Base-by-base conservation (phyloP, 2,888 invertebrate genomes). In the Drosophila yooni region DNA sequence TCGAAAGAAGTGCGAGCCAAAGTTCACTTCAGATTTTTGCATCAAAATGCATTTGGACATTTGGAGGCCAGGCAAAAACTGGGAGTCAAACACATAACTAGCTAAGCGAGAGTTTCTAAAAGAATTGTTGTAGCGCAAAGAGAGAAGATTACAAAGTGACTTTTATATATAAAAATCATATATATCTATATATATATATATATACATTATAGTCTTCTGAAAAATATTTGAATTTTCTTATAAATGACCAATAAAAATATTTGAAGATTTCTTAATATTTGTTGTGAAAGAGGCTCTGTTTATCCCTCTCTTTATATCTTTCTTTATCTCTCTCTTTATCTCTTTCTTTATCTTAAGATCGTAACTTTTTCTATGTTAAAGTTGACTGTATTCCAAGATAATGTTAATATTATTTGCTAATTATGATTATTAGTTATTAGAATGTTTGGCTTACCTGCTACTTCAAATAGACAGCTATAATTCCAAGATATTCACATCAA, bases 11-110 rank as follows among this genome's bases (percentile, higher is more conserved):
- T 82, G 80, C 65, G 71, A 62, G 58, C 56, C 65, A 70, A 76
- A 76, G 70, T 88, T 78, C 81, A 63, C 71, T 78, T 74, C 74
- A 77, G 76, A 38, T 82, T 88, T 46, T 89, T 87, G 90, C 90
- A 88, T 90, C 87, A 80, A 90, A 86, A 81, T 88, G 90, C 90
- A 88, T 83, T 88, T 90, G 76, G 50, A 67, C 74, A 74, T 40
- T 43, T 43, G 18, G 27, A 36, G 61, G 67, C 56, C 43, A 54
- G 46, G 40, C 43, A 31, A 50, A 56, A 46, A 33, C 54, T 53
- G 52, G 25, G 46, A 53, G 29, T 25, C 11, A 48, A 69, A 61
- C 29, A 46, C 57, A 50, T 33, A 48, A 31, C 48, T 18, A 15
- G 7, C 48, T 51, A 33, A 43, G 34, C 71, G 83, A 84, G 82